These are phyloP conservation scores for Hemistola chrysoprasaria DNA, from an alignment of 2,888 invertebrate species.

Conservation along the genomic window DNA sequence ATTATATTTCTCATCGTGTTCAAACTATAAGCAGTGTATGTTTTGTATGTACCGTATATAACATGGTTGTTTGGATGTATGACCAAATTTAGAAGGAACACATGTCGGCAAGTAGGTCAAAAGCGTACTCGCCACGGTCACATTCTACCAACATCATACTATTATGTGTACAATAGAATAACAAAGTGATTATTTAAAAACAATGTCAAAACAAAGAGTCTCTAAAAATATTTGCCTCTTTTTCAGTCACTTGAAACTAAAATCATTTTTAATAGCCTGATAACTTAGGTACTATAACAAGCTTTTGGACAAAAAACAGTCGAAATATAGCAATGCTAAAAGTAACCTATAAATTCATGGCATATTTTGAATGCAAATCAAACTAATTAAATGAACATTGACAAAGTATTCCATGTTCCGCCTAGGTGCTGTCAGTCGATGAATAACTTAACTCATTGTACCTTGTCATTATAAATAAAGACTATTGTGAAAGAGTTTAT, in stretches of 20 bases:
- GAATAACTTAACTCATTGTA: neutral
- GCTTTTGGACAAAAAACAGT: too few relatives aligned
- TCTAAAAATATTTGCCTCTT: too few relatives aligned
- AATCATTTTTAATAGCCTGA: too few relatives aligned
- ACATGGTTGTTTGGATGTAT: conserved; percentile 3
- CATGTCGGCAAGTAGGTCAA: conserved; percentile 43
- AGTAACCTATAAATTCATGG: conserved; percentile 1
- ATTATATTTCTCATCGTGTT: too few relatives aligned
- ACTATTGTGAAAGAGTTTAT: too few relatives aligned
- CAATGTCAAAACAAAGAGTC: too few relatives aligned
- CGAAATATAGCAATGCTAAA: conserved; percentile 2
- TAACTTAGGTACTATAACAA: too few relatives aligned
- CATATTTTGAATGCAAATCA: conserved; percentile 13
- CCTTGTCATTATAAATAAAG: neutral
- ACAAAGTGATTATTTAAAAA: too few relatives aligned
- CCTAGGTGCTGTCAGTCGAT: conserved; percentile 1
- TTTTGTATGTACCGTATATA: too few relatives aligned
- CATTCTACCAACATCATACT: neutral
- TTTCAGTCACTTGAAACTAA: too few relatives aligned
- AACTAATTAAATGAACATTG: conserved; percentile 1
- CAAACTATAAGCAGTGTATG: too few relatives aligned
- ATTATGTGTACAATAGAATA: too few relatives aligned
- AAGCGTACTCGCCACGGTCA: conserved; percentile 7
- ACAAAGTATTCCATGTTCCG: conserved; percentile 5
- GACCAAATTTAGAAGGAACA: conserved; percentile 20